Percentiles rank a stretch among this genome's conserved stretches.
These are phyloP conservation scores for Phortica variegata DNA, from an alignment of 1,140 invertebrate species.

Conservation along the genomic window DNA sequence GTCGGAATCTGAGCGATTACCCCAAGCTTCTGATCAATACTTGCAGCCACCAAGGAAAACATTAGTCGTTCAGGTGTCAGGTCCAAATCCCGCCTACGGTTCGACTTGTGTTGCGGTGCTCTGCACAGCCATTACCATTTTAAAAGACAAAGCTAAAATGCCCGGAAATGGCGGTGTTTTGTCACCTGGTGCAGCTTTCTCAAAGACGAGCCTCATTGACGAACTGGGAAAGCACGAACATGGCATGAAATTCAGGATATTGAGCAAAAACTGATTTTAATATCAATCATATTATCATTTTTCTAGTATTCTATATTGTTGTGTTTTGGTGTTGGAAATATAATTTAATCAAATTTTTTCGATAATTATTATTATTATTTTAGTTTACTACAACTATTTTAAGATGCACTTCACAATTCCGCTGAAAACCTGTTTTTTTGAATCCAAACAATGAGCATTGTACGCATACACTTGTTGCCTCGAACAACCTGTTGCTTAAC, in stretches of 20 bases:
- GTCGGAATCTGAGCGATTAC: constrained; percentile 64
- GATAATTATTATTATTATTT: too few species aligned
- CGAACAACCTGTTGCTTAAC: too few species aligned
- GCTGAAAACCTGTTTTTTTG: too few species aligned
- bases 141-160: constrained; percentile 74
- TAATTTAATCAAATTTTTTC: too few species aligned
- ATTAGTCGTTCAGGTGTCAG: constrained; percentile 64
- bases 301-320: too few species aligned
- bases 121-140: constrained; percentile 69
- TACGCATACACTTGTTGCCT: too few species aligned
- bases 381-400: too few species aligned
- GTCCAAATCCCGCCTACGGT: constrained; percentile 76
- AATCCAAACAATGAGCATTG: too few species aligned
- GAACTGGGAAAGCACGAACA: constrained; percentile 24
- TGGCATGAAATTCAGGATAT: constrained; percentile 27
- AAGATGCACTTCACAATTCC: too few species aligned
- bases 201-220: constrained; percentile 27
- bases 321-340: too few species aligned
- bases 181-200: constrained; percentile 26
- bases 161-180: constrained; percentile 63
- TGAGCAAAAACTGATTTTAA: constrained; percentile 19
- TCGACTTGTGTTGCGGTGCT: constrained; percentile 71
- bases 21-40: constrained; percentile 63
- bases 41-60: constrained; percentile 64
- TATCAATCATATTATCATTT: too few species aligned